phyloP scores from a whole-genome alignment of 2,113 vertebrate species.

The Donacobius atricapilla region DNA sequence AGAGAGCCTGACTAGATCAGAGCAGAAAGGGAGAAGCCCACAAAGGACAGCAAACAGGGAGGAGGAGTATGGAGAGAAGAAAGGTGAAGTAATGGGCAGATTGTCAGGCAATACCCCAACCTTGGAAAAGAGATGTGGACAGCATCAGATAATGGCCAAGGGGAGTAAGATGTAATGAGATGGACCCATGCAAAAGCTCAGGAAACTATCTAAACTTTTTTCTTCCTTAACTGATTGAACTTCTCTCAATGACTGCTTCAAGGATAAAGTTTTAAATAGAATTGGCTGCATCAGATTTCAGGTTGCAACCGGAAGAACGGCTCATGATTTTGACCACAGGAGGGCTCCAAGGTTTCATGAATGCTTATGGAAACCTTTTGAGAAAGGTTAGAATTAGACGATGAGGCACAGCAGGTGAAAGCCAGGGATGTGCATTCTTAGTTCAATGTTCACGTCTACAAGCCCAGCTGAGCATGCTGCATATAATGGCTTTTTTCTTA shows the following conservation, averaged over 20 bases:
- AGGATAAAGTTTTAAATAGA: neutral
- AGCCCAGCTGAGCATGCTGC: neutral
- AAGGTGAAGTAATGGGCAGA: neutral
- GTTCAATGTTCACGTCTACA: neutral
- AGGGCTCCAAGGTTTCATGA: slow-evolving; percentile 57
- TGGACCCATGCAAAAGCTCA: neutral
- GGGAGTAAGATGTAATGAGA: neutral
- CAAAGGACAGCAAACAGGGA: neutral
- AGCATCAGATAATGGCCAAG: neutral
- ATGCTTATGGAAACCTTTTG: neutral
- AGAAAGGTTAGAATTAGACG: neutral
- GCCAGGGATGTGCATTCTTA: neutral
- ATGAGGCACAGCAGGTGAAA: neutral
- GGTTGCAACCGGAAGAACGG: neutral
- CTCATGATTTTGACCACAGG: slow-evolving; percentile 50
- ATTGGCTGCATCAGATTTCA: neutral
- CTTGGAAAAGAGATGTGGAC: neutral
- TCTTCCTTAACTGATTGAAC: neutral
- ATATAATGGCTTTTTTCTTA: neutral
- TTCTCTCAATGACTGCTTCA: neutral
- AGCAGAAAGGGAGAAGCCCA: neutral
- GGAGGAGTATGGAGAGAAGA: neutral
- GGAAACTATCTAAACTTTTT: neutral
- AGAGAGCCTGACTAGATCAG: neutral
- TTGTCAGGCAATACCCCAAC: neutral